phyloP scores from a whole-genome alignment of 2,797 vertebrate genomes.

The Thalassophryne amazonica region DNA sequence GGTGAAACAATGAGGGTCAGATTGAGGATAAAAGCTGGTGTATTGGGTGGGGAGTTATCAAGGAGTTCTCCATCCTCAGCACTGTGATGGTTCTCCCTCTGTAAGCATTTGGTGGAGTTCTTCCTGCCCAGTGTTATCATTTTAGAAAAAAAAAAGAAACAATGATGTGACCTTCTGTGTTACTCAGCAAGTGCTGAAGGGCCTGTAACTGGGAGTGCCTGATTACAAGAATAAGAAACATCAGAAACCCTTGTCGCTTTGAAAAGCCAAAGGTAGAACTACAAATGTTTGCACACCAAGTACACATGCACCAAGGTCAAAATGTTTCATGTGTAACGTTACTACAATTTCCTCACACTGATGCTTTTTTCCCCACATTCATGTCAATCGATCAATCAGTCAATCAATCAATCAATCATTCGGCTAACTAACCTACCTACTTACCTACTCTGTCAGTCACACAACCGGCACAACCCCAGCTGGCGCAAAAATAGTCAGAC shows the following conservation, averaged over 20 bases:
- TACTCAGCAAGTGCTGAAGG: slow-evolving; percentile 37
- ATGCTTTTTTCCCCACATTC: no score
- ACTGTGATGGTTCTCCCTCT: slow-evolving; percentile 50
- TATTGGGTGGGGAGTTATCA: slow-evolving; percentile 37
- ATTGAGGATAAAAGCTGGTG: slow-evolving; percentile 12
- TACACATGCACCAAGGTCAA: no score
- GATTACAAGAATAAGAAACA: slow-evolving; percentile 9
- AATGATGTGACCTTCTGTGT: slow-evolving; percentile 44
- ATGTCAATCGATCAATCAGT: no score
- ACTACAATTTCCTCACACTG: no score
- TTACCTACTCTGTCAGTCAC: no score
- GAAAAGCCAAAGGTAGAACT: background rate
- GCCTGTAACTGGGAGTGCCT: background rate
- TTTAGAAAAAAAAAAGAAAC: slow-evolving; percentile 41
- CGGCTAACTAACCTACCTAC: no score
- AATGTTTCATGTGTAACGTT: no score
- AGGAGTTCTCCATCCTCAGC: slow-evolving; percentile 27
- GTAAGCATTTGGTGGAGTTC: slow-evolving; percentile 52
- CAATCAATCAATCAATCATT: no score
- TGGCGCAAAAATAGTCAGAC: no score
- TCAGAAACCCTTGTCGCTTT: slow-evolving; percentile 3
- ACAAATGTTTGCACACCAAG: no score
- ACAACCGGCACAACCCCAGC: no score
- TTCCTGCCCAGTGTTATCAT: slow-evolving; percentile 57
- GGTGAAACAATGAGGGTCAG: slow-evolving; percentile 17